These are phyloP conservation scores for Ooceraea biroi DNA, from an alignment of 1,140 invertebrate genomes.

Conservation along the genomic window DNA sequence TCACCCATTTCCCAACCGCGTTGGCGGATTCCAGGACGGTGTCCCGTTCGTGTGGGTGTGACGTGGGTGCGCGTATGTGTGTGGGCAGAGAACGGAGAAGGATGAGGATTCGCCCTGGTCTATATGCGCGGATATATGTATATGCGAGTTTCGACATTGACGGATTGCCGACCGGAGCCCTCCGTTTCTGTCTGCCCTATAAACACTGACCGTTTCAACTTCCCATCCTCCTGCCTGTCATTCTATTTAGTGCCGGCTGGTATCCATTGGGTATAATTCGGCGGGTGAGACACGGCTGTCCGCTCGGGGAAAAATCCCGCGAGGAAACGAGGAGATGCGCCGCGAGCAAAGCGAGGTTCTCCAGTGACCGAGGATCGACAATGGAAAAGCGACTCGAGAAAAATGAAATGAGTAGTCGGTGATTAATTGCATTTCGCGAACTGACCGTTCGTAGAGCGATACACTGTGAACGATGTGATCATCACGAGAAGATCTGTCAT, in stretches of 20 bases:
- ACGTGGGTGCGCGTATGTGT: conserved; percentile 33
- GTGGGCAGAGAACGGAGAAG: conserved; percentile 6
- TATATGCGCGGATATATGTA: neutral
- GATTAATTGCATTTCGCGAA: neutral
- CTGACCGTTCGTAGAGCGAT: neutral
- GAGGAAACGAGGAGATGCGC: conserved; percentile 16
- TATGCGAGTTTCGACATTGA: conserved; percentile 60
- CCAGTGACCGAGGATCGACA: neutral
- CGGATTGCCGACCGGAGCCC: conserved; percentile 54
- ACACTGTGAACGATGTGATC: neutral
- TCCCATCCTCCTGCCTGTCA: neutral
- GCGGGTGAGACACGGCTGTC: neutral
- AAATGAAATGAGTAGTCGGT: neutral
- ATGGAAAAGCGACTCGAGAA: neutral
- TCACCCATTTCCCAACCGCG: conserved; percentile 42
- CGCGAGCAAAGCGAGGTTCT: neutral
- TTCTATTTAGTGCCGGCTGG: conserved; percentile 35
- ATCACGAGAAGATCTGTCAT: neutral
- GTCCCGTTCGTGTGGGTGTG: conserved; percentile 37
- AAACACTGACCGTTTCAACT: conserved; percentile 70
- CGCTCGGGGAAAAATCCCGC: conserved; percentile 20
- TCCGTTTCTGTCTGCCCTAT: conserved; percentile 56
- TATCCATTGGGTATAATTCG: conserved; percentile 46
- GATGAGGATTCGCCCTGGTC: conserved; percentile 30
- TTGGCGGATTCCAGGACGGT: conserved; percentile 45